Conservation (phyloP, 2,797 vertebrate species). For the Botia kubotai region DNA sequence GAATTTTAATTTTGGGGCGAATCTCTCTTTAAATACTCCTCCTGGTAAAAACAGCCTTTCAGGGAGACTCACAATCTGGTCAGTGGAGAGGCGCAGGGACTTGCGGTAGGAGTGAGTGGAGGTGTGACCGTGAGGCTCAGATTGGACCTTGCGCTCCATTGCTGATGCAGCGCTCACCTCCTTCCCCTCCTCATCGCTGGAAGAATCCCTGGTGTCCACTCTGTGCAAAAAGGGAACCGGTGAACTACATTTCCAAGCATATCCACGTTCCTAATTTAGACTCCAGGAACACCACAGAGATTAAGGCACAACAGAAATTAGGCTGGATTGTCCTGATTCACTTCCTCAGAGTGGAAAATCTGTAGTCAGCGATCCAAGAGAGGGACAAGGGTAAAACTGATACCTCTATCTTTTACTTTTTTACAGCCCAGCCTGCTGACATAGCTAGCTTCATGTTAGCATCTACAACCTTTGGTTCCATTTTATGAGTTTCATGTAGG, state of each 20-base stretch:
- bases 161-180: slow-evolving; percentile 83
- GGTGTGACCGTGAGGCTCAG: slow-evolving; percentile 72
- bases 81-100: slow-evolving; percentile 92
- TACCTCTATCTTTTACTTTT: background rate
- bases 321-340: slow-evolving; percentile 13
- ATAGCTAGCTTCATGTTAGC: slow-evolving; percentile 1
- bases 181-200: slow-evolving; percentile 91
- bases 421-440: background rate
- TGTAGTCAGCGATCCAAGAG: background rate
- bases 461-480: background rate
- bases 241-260: slow-evolving; percentile 22
- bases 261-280: slow-evolving; percentile 32
- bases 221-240: slow-evolving; percentile 39
- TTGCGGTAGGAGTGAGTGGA: slow-evolving; percentile 88
- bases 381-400: background rate
- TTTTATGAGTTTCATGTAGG: slow-evolving; percentile 6
- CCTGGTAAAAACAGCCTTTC: background rate
- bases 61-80: slow-evolving; percentile 89
- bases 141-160: slow-evolving; percentile 78
- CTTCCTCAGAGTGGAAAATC: background rate
- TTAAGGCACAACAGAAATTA: slow-evolving; percentile 17
- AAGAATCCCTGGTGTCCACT: slow-evolving; percentile 84
- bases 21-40: background rate
- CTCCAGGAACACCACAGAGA: slow-evolving; percentile 9
- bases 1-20: no score